Conservation (phyloP, 2,797 vertebrate species). For the Paratrypauchen microcephalus region DNA sequence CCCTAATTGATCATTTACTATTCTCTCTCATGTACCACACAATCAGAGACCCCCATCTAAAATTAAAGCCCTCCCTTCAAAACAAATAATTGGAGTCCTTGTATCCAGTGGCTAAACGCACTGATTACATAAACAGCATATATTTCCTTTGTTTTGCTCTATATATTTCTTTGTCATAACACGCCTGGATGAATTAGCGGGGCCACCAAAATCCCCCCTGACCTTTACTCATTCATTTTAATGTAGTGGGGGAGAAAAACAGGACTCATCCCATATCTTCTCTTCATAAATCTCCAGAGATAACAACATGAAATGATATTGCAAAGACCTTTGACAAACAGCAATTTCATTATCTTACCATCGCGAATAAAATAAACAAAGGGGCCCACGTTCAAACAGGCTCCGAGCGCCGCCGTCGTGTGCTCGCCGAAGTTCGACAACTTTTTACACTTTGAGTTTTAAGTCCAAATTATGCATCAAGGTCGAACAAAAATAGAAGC, state of each 20-base stretch:
- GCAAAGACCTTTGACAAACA: constrained; percentile 64
- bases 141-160: constrained; percentile 36
- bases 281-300: constrained; percentile 54
- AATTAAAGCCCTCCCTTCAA: constrained; percentile 40
- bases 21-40: constrained; percentile 37
- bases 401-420: constrained; percentile 13
- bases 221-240: constrained; percentile 63
- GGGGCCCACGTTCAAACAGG: constrained; percentile 43
- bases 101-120: constrained; percentile 45
- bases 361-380: constrained; percentile 52
- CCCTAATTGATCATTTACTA: constrained; percentile 41
- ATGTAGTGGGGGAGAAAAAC: constrained; percentile 43
- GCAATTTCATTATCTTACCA: constrained; percentile 56
- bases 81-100: constrained; percentile 44
- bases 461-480: neutral
- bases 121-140: constrained; percentile 54
- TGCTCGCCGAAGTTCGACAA: constrained; percentile 16
- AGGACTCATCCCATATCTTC: constrained; percentile 42
- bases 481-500: neutral
- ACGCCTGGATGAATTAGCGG: constrained; percentile 43
- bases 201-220: constrained; percentile 28
- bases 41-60: constrained; percentile 50
- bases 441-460: constrained; percentile 21
- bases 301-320: constrained; percentile 53
- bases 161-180: constrained; percentile 51